Base-by-base conservation (phyloP, 2,888 invertebrate genomes). In the Hypomecis punctinalis region DNA sequence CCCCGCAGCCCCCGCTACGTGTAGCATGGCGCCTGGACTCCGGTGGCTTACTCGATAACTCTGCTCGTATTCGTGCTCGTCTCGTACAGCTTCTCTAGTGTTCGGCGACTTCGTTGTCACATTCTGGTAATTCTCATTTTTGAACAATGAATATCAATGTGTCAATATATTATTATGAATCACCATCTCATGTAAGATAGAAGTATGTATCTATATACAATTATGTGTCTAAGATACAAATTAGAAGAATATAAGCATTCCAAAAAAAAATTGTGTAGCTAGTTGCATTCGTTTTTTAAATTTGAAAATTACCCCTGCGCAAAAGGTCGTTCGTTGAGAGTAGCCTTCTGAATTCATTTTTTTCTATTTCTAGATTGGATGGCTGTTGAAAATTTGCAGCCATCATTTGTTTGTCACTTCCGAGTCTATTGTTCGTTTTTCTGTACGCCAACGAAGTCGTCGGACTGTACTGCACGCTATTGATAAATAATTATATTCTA, bases 61-160 rank as follows among this genome's bases (percentile, higher is more conserved):
- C 47, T 10, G 45, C 61, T 54, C 33, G 11, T 60, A 39, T 55
- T 46, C 36, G 37, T 55, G 46, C 23, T 46, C 46, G 47, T 47
- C 56, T 46, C 10, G 5, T 47, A 46, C 33, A 46, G 56, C 56
- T 55, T 56, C 47, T 39, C n/a, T 10, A 11, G 11, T 42, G 40
- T 48, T 23, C 61, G 55, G 43, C n/a, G 43, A 61, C 55, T 61
- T 61, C 55, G 61, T 61, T 61, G 55, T 23, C 23, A 40, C 23
- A 56, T 35, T n/a, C n/a, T 5, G 23, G 13, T 46, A 46, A 23
- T 23, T 23, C 23, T 23, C 23, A 23, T 23, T 23, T 23, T 23
- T 23, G 23, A 23, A 23, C 23, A 23, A 23, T 23, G 23, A 23
- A 23, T 23, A 23, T 23, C n/a, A n/a, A n/a, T n/a, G n/a, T n/a